Evolutionary conservation across 2,888 invertebrate genomes (phyloP).

Genomic region (Argyresthia goedartella): DNA sequence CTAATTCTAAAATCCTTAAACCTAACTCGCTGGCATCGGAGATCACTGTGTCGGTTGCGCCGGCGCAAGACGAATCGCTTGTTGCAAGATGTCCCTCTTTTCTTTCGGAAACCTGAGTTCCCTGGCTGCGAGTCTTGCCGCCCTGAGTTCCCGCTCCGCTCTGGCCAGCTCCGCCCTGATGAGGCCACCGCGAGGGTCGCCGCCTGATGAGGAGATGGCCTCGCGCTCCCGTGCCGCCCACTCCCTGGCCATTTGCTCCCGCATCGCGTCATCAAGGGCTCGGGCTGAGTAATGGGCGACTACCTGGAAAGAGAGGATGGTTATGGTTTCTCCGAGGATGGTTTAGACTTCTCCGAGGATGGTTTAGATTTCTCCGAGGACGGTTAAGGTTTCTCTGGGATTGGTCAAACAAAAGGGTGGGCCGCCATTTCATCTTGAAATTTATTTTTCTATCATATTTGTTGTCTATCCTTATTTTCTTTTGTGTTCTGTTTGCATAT

Average conservation of each 20-base stretch:
- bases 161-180: conserved; percentile 84
- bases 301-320: conserved; percentile 22
- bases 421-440: no score
- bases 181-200: conserved; percentile 68
- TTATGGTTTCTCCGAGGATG: no score
- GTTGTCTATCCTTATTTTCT: no score
- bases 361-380: no score
- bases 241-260: conserved; percentile 95
- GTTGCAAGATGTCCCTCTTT: conserved; percentile 92
- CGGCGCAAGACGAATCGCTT: conserved; percentile 86
- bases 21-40: conserved; percentile 30
- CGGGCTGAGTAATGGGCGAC: conserved; percentile 95
- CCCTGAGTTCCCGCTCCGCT: conserved; percentile 89
- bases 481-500: no score
- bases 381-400: no score
- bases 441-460: no score
- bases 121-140: conserved; percentile 87
- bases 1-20: conserved; percentile 53
- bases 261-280: conserved; percentile 94
- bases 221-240: conserved; percentile 89
- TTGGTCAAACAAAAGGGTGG: no score
- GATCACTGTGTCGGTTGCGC: conserved; percentile 58
- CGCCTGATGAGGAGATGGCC: conserved; percentile 1
- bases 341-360: no score
- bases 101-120: conserved; percentile 95